phyloP scores from a whole-genome alignment of 1,140 invertebrate species.

The Ceratina japonica region DNA sequence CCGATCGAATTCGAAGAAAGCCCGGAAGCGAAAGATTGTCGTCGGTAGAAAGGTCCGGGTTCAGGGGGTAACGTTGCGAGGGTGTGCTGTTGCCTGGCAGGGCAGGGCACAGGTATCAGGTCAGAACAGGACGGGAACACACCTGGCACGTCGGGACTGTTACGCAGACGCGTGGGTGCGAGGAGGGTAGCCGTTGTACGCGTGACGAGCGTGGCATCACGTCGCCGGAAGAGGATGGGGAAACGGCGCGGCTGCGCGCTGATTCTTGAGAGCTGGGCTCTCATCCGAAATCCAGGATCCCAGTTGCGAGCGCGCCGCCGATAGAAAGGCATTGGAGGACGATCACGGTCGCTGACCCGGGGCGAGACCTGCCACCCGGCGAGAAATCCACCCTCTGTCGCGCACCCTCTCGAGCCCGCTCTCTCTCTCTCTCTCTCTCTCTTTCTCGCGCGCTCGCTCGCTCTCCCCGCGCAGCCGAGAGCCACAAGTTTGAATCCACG shows the following conservation, averaged over 20 bases:
- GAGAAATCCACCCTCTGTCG: constrained; percentile 52
- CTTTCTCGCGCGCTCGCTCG: no score
- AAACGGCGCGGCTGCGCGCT: constrained; percentile 53
- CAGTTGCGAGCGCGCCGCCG: constrained; percentile 66
- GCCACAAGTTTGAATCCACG: constrained; percentile 48
- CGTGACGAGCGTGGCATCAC: not conserved
- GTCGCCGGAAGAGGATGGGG: not conserved
- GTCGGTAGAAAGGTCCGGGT: no score
- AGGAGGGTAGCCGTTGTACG: not conserved
- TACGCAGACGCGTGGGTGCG: no score
- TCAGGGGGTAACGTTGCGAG: no score
- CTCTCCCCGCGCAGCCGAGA: constrained; percentile 11
- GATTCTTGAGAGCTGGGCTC: constrained; percentile 53
- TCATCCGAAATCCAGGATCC: constrained; percentile 63
- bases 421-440: not conserved
- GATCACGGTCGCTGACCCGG: constrained; percentile 56
- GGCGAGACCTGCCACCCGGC: constrained; percentile 38
- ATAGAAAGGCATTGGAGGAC: constrained; percentile 55
- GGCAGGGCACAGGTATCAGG: not conserved
- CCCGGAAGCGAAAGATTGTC: no score
- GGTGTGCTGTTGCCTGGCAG: no score
- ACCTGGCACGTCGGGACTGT: no score
- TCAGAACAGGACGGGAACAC: no score
- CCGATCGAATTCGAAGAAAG: no score
- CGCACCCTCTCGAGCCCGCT: constrained; percentile 8